Evolutionary conservation across 2,888 invertebrate species (phyloP).

Genomic region (Cantharis rustica): DNA sequence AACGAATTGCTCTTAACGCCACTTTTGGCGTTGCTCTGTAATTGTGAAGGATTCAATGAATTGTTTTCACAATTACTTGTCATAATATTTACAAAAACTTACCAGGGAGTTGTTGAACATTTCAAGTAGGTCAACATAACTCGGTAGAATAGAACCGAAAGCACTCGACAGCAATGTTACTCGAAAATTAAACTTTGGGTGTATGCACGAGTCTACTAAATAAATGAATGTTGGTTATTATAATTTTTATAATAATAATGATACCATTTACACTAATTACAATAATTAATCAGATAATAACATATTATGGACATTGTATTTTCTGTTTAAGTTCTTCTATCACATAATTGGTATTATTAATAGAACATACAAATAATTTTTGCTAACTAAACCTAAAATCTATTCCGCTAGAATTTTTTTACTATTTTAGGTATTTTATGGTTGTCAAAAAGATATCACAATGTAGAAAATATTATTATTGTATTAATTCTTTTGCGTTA

Average conservation of each 20-base stretch:
- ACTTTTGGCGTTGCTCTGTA: too few species aligned
- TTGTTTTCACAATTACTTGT: too few species aligned
- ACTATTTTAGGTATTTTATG: neutral
- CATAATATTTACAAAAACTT: too few species aligned
- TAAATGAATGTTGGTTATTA: neutral
- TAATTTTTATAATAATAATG: conserved; percentile 1
- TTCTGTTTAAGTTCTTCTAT: neutral
- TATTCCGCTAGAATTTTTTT: neutral
- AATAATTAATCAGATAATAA: neutral
- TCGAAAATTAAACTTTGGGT: too few species aligned
- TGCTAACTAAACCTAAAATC: conserved; percentile 6
- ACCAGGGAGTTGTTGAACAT: too few species aligned
- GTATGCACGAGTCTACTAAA: too few species aligned
- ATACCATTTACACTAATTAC: conserved; percentile 1
- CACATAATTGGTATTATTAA: conserved; percentile 2
- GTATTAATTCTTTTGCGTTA: conserved; percentile 6
- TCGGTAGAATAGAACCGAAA: too few species aligned
- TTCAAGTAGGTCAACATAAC: too few species aligned
- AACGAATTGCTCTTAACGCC: too few species aligned
- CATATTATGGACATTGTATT: neutral
- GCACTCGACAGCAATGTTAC: too few species aligned
- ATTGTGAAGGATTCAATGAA: too few species aligned
- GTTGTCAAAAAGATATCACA: conserved; percentile 25
- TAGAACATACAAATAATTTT: conserved; percentile 2
- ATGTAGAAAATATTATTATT: conserved; percentile 21